phyloP scores from a whole-genome alignment of 1,140 invertebrate species.

The Euborellia annulipes region DNA sequence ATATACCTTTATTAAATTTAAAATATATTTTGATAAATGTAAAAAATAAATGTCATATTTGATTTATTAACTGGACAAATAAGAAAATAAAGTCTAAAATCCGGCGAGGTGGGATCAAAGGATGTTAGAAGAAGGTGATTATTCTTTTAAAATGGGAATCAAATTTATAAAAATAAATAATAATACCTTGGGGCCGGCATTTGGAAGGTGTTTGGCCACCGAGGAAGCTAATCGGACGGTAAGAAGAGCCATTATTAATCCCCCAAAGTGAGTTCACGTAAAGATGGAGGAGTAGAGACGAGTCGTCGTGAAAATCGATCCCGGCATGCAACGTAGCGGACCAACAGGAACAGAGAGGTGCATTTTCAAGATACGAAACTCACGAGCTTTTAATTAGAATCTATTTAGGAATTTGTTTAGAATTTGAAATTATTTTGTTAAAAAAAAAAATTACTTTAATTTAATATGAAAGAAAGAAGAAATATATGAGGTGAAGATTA shows the following conservation, averaged over 20 bases:
- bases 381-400: too few species aligned
- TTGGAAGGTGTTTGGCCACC: slow-evolving; percentile 66
- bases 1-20: neutral
- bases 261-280: slow-evolving; percentile 19
- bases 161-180: neutral
- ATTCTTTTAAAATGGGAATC: neutral
- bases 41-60: neutral
- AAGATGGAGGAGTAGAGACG: slow-evolving; percentile 19
- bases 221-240: slow-evolving; percentile 68
- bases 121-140: neutral
- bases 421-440: too few species aligned
- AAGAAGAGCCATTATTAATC: slow-evolving; percentile 56
- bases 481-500: too few species aligned
- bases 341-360: too few species aligned
- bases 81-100: neutral
- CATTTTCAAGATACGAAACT: too few species aligned
- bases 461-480: too few species aligned
- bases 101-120: neutral
- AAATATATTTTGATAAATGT: neutral
- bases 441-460: too few species aligned
- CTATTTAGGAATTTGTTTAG: too few species aligned
- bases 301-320: too few species aligned
- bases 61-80: neutral
- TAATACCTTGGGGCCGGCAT: slow-evolving; percentile 56
- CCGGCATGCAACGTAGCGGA: too few species aligned